These are phyloP conservation scores for Ardeotis arabs DNA, from an alignment of 2,113 vertebrate species.

Conservation along the genomic window DNA sequence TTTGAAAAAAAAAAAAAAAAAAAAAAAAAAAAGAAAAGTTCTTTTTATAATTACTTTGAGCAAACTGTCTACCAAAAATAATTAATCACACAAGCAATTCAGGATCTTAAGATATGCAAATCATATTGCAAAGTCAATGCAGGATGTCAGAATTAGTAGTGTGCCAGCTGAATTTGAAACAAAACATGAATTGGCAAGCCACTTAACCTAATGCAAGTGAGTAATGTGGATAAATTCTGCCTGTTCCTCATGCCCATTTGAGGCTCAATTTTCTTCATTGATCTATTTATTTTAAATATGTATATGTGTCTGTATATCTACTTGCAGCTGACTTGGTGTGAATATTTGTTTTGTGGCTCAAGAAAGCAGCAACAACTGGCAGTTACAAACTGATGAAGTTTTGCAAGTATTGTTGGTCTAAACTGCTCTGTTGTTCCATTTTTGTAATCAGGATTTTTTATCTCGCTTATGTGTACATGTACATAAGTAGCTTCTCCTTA, in stretches of 20 bases:
- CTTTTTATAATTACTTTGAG: conserved; percentile 32
- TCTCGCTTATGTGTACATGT: background rate
- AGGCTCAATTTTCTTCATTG: background rate
- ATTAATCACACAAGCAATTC: background rate
- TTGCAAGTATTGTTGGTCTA: background rate
- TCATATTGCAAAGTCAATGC: background rate
- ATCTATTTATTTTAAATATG: background rate
- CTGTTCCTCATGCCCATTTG: background rate
- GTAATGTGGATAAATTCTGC: background rate
- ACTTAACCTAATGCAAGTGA: background rate
- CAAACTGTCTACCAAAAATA: conserved; percentile 21
- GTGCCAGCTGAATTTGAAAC: conserved; percentile 3
- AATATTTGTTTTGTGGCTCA: background rate
- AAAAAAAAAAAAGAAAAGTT: background rate
- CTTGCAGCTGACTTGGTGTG: background rate
- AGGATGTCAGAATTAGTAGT: background rate
- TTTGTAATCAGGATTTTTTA: background rate
- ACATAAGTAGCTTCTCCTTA: background rate
- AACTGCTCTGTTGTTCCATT: background rate
- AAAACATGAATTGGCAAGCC: background rate
- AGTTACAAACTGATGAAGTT: background rate
- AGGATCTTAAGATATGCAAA: background rate
- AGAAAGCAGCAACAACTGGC: background rate
- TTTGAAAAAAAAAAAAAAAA: background rate
- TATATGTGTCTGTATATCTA: fast-evolving